Evolutionary conservation across 2,113 vertebrate species (phyloP).

Genomic region (Periophthalmodon schlosseri): DNA sequence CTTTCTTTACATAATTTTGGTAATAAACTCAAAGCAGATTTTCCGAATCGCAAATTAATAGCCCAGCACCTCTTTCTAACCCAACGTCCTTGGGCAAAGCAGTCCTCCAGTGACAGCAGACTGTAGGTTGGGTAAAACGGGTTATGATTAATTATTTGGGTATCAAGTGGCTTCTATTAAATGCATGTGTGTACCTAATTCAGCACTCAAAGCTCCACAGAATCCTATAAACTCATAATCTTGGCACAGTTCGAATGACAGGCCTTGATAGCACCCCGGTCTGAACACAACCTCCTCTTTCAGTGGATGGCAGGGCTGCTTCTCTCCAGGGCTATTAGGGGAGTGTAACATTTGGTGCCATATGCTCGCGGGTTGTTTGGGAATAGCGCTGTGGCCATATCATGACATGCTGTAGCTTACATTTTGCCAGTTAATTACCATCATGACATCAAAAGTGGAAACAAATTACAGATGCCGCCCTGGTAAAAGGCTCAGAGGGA

Average conservation of each 20-base stretch:
- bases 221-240: conserved; percentile 22
- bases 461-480: conserved; percentile 60
- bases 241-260: conserved; percentile 41
- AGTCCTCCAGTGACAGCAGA: conserved; percentile 12
- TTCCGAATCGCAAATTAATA: not conserved
- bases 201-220: conserved; percentile 38
- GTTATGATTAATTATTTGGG: conserved; percentile 39
- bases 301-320: conserved; percentile 42
- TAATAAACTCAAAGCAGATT: not conserved
- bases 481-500: conserved; percentile 52
- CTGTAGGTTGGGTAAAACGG: conserved; percentile 14
- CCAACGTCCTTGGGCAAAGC: conserved; percentile 58
- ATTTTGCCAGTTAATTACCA: conserved; percentile 80
- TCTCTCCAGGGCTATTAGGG: conserved; percentile 77
- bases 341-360: conserved; percentile 78
- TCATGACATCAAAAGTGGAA: conserved; percentile 72
- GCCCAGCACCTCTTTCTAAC: conserved; percentile 21
- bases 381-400: conserved; percentile 70
- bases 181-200: conserved; percentile 17
- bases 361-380: conserved; percentile 80
- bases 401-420: conserved; percentile 71
- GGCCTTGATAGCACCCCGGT: conserved; percentile 7
- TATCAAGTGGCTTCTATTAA: conserved; percentile 14
- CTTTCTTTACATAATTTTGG: not conserved
- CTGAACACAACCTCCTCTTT: conserved; percentile 46